Conservation (phyloP, 2,888 invertebrate genomes). For the Litoditis marina region DNA sequence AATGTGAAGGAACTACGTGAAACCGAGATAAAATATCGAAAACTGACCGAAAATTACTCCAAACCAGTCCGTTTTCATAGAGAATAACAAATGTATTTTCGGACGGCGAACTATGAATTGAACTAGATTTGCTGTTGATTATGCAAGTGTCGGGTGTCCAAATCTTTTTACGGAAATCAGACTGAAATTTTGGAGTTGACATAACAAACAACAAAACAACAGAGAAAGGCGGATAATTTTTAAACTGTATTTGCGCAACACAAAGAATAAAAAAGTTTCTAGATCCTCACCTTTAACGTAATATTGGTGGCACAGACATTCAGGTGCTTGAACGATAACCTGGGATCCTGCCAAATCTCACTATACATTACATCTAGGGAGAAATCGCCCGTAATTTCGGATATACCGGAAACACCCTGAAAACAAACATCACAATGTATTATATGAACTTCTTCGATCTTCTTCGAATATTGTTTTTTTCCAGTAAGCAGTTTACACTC, state of each 20-base stretch:
- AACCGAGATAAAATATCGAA: constrained; percentile 1
- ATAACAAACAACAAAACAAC: too few species aligned
- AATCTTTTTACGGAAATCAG: constrained; percentile 57
- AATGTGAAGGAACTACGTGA: too few species aligned
- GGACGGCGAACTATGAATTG: constrained; percentile 58
- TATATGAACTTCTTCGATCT: too few species aligned
- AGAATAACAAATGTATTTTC: constrained; percentile 62
- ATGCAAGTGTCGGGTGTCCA: constrained; percentile 62
- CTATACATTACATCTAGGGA: constrained; percentile 61
- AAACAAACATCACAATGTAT: too few species aligned
- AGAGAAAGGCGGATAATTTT: too few species aligned
- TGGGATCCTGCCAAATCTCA: constrained; percentile 61
- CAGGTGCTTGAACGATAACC: constrained; percentile 58
- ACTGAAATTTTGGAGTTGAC: too few species aligned
- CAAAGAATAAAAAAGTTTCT: too few species aligned
- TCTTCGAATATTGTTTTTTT: too few species aligned
- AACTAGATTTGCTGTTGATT: constrained; percentile 53
- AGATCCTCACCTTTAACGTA: constrained; percentile 59
- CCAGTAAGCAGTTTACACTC: too few species aligned
- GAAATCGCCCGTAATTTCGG: constrained; percentile 61
- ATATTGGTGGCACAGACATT: constrained; percentile 61
- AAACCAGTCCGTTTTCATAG: constrained; percentile 61
- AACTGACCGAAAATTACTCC: constrained; percentile 59
- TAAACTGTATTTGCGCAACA: too few species aligned
- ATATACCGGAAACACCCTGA: constrained; percentile 60